These are phyloP conservation scores for Parazoanthus swiftii DNA, from an alignment of 92 coral and sea anemone species.

Conservation along the genomic window DNA sequence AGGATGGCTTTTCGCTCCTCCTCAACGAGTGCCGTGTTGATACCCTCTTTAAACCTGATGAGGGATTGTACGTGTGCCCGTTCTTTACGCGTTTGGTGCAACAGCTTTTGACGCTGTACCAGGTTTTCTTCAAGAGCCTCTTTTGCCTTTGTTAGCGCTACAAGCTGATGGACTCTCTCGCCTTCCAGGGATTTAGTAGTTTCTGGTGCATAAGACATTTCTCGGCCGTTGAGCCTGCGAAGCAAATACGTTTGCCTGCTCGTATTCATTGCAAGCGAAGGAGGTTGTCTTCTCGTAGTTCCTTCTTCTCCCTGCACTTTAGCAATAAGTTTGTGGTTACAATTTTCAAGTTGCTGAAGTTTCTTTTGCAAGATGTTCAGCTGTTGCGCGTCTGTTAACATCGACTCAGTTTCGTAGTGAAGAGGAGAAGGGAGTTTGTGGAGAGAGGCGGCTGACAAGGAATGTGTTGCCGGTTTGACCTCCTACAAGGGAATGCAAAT, in stretches of 20 bases:
- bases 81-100: no score
- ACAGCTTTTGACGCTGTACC: no score
- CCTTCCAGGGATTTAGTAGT: neutral
- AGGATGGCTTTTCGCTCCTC: no score
- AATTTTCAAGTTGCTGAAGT: constrained; percentile 20
- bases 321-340: constrained; percentile 12
- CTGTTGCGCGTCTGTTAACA: neutral
- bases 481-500: neutral
- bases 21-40: no score
- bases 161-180: no score
- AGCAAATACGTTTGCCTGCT: constrained; percentile 17
- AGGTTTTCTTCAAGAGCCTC: no score
- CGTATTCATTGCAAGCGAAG: neutral
- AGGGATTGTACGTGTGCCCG: no score
- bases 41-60: no score
- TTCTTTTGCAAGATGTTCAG: constrained; percentile 16
- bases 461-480: neutral
- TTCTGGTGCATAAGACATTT: neutral
- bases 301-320: constrained; percentile 9
- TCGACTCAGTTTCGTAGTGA: no score
- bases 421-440: neutral
- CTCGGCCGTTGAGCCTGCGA: constrained; percentile 1
- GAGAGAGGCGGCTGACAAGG: neutral
- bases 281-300: neutral
- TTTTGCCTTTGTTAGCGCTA: no score